Percentiles rank a stretch among this genome's conserved stretches.
phyloP scores from a whole-genome alignment of 2,797 vertebrate genomes.

The Falco columbarius region DNA sequence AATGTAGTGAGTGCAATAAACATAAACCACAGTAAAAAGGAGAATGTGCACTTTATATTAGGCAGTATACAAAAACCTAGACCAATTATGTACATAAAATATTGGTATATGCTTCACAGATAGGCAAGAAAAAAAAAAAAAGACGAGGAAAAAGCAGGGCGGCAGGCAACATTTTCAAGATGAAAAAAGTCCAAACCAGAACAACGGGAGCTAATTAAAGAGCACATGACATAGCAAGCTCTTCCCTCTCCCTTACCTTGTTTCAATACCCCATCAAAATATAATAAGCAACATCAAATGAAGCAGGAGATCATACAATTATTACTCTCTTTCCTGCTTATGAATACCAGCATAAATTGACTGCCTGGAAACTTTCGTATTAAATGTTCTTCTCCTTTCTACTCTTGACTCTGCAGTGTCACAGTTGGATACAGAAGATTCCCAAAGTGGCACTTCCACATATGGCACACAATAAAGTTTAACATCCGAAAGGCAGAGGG shows the following conservation, averaged over 20 bases:
- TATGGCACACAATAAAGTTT: not conserved
- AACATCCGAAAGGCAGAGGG: not conserved
- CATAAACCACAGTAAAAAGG: conserved; percentile 66
- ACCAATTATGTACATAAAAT: conserved; percentile 52
- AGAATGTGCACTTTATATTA: conserved; percentile 55
- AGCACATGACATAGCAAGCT: not conserved
- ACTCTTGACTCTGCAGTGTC: not conserved
- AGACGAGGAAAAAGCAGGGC: not conserved
- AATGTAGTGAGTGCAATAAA: conserved; percentile 63
- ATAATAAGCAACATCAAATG: not conserved
- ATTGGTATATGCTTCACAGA: not conserved
- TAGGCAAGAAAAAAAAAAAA: not conserved
- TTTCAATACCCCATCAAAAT: not conserved
- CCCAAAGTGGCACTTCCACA: not conserved
- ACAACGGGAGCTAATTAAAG: not conserved
- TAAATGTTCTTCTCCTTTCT: not conserved
- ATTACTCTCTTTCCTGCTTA: not conserved
- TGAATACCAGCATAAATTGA: not conserved
- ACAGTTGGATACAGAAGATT: not conserved
- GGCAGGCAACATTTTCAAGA: not conserved
- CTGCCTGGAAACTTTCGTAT: not conserved
- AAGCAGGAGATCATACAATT: not conserved
- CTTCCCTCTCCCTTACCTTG: not conserved
- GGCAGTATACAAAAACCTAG: conserved; percentile 18
- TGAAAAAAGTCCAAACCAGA: not conserved